Percentiles rank a stretch among this genome's conserved stretches.
These are phyloP conservation scores for Eupelmus urozonus DNA, from an alignment of 2,888 invertebrate genomes.

Conservation along the genomic window DNA sequence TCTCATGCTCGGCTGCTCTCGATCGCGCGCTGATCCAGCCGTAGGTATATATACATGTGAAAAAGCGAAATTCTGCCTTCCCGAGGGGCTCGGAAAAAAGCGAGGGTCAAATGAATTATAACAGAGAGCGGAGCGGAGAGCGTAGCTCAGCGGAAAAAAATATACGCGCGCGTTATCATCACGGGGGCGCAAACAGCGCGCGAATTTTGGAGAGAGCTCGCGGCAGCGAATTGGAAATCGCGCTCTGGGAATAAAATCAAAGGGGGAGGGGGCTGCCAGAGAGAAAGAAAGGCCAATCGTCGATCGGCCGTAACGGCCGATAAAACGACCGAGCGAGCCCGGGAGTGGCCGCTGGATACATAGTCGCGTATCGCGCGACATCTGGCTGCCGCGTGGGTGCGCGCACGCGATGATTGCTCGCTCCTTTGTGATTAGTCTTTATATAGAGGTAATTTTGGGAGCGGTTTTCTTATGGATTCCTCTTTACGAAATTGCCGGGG, in stretches of 20 bases:
- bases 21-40: constrained; percentile 5
- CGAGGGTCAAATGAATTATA: constrained; percentile 23
- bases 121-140: constrained; percentile 8
- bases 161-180: constrained; percentile 35
- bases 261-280: constrained; percentile 63
- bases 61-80: not conserved
- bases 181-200: constrained; percentile 19
- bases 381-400: constrained; percentile 6
- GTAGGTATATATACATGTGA: not conserved
- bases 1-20: constrained; percentile 9
- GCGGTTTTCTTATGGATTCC: not conserved
- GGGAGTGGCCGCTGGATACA: not conserved
- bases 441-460: not conserved
- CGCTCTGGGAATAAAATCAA: constrained; percentile 57
- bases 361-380: constrained; percentile 23
- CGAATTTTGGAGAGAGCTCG: constrained; percentile 33
- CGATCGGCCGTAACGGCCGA: constrained; percentile 72
- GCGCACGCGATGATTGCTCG: too few relatives aligned
- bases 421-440: too few relatives aligned
- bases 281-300: constrained; percentile 68
- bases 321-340: constrained; percentile 66
- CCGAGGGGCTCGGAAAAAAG: not conserved
- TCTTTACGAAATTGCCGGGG: not conserved
- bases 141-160: constrained; percentile 37
- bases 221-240: constrained; percentile 64